A percentile compares a stretch with the other conserved stretches of the same genome.
Conservation (phyloP, 2,888 invertebrate species). For the Microctonus aethiopoides region DNA sequence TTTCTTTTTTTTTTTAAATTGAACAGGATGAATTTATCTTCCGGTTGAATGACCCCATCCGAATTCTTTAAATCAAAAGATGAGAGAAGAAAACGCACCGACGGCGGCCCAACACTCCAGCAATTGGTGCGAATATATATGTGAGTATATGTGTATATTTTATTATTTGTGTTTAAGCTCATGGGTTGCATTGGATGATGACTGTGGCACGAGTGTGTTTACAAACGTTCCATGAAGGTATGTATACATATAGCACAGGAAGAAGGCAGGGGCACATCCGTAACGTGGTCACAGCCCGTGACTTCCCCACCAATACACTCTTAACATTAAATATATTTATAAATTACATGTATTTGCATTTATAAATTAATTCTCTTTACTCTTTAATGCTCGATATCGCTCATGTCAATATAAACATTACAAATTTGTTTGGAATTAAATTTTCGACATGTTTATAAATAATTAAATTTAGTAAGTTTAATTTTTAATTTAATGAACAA, state of each 20-base stretch:
- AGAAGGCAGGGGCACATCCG: slow-evolving; percentile 68
- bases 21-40: slow-evolving; percentile 21
- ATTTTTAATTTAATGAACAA: too few relatives aligned
- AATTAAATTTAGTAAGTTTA: too few relatives aligned
- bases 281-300: slow-evolving; percentile 67
- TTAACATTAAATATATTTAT: slow-evolving; percentile 4
- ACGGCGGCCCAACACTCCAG: slow-evolving; percentile 27
- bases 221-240: slow-evolving; percentile 1
- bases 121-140: too few relatives aligned
- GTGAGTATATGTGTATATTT: too few relatives aligned
- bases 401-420: too few relatives aligned
- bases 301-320: slow-evolving; percentile 55
- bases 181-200: background rate
- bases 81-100: slow-evolving; percentile 24
- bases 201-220: slow-evolving; percentile 15
- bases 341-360: slow-evolving; percentile 6
- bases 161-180: background rate
- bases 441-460: too few relatives aligned
- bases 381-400: too few relatives aligned
- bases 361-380: slow-evolving; percentile 2
- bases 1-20: background rate
- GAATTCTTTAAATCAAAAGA: slow-evolving; percentile 37
- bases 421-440: too few relatives aligned
- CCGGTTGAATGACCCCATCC: slow-evolving; percentile 42
- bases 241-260: slow-evolving; percentile 57